These are phyloP conservation scores for Dendrolimus houi DNA, from an alignment of 2,888 invertebrate genomes.

Conservation along the genomic window DNA sequence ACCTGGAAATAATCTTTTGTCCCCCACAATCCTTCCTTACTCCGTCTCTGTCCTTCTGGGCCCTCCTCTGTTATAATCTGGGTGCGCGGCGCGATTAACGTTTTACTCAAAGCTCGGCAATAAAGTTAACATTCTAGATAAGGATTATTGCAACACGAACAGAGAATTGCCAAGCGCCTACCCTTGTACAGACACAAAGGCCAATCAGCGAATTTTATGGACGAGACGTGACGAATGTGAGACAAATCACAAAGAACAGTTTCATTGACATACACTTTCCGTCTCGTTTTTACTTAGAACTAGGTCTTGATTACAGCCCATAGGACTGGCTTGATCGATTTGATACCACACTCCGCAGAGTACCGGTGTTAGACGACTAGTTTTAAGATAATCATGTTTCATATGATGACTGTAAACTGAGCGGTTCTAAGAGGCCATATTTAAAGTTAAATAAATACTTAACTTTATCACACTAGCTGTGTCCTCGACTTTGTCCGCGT, in stretches of 20 bases:
- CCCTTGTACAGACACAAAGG: constrained; percentile 2
- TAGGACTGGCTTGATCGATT: too few species aligned
- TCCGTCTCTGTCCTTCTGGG: constrained; percentile 14
- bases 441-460: too few species aligned
- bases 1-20: background rate
- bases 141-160: constrained; percentile 35
- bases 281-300: too few species aligned
- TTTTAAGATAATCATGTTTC: too few species aligned
- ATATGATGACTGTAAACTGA: too few species aligned
- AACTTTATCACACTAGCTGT: too few species aligned
- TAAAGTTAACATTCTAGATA: constrained; percentile 39
- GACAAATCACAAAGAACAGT: background rate
- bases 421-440: too few species aligned
- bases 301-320: too few species aligned
- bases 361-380: too few species aligned
- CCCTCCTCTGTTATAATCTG: constrained; percentile 21
- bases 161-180: constrained; percentile 29
- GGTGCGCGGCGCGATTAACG: constrained; percentile 34
- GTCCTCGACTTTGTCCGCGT: too few species aligned
- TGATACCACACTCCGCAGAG: too few species aligned
- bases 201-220: background rate
- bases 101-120: constrained; percentile 27
- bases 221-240: background rate
- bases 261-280: background rate
- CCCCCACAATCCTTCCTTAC: constrained; percentile 1